A percentile compares a stretch with the other conserved stretches of the same genome.
These are phyloP conservation scores for Micrasema longulum DNA, from an alignment of 1,140 invertebrate genomes.

Conservation along the genomic window DNA sequence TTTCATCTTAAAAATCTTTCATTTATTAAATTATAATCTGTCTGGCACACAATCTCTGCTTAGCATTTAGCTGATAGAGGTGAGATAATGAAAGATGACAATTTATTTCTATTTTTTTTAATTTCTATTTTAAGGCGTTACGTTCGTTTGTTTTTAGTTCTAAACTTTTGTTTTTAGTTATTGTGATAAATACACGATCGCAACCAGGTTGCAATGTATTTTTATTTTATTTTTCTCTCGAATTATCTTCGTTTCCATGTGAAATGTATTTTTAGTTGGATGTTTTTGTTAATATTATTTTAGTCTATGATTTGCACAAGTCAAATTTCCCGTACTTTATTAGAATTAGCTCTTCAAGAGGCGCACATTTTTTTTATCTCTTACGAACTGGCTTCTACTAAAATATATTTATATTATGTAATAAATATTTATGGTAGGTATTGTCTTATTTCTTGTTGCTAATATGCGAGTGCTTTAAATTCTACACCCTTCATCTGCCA, in stretches of 20 bases:
- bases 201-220: conserved; percentile 34
- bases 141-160: conserved; percentile 17
- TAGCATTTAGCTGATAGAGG: no score
- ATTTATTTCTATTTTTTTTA: conserved; percentile 8
- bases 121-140: neutral
- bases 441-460: neutral
- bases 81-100: neutral
- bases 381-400: conserved; percentile 21
- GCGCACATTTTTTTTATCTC: conserved; percentile 20
- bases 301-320: conserved; percentile 40
- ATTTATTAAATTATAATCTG: no score
- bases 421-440: conserved; percentile 3
- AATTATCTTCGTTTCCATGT: conserved; percentile 16
- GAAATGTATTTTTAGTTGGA: conserved; percentile 27
- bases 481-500: no score
- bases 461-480: neutral
- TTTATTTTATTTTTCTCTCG: conserved; percentile 38
- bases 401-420: conserved; percentile 15
- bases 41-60: no score
- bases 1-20: no score
- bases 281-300: conserved; percentile 33
- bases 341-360: conserved; percentile 41
- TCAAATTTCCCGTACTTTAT: conserved; percentile 43
- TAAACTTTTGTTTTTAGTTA: conserved; percentile 32
- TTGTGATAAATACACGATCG: conserved; percentile 37